Evolutionary conservation across 2,797 vertebrate genomes (phyloP).

Genomic region (Saxicola maurus): DNA sequence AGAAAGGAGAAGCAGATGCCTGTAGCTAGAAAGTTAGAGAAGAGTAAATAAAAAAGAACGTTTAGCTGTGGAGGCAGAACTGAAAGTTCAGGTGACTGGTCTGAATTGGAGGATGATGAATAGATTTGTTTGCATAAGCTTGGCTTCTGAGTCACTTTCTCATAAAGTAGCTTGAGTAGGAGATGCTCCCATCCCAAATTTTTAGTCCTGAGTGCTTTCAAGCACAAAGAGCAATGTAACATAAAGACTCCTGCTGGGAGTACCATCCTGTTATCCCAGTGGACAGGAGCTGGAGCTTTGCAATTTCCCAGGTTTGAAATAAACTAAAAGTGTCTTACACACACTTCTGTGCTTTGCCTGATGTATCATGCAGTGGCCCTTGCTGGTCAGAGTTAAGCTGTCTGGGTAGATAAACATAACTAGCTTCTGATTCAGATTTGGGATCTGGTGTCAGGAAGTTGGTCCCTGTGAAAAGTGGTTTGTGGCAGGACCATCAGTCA

Average conservation of each 20-base stretch:
- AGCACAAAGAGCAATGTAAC: neutral
- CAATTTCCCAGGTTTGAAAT: neutral
- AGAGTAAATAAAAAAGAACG: neutral
- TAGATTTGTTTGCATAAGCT: slow-evolving; percentile 13
- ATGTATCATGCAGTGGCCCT: neutral
- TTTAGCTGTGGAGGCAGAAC: neutral
- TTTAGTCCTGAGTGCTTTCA: neutral
- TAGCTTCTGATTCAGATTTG: neutral
- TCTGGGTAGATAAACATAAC: neutral
- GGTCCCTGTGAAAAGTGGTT: neutral
- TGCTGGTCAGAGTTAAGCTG: neutral
- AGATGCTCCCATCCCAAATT: slow-evolving; percentile 22
- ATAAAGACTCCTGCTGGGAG: neutral
- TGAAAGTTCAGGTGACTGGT: neutral
- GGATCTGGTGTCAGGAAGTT: neutral
- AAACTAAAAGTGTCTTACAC: neutral
- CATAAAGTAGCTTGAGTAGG: neutral
- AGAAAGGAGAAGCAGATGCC: neutral
- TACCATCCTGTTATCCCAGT: neutral
- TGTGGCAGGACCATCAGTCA: neutral
- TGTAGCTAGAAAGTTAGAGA: neutral
- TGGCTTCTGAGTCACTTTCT: slow-evolving; percentile 34
- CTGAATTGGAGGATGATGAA: slow-evolving; percentile 31
- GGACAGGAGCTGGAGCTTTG: neutral
- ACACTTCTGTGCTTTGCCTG: neutral